These are phyloP conservation scores for Formica aserva DNA, from an alignment of 2,888 invertebrate genomes.

Conservation along the genomic window DNA sequence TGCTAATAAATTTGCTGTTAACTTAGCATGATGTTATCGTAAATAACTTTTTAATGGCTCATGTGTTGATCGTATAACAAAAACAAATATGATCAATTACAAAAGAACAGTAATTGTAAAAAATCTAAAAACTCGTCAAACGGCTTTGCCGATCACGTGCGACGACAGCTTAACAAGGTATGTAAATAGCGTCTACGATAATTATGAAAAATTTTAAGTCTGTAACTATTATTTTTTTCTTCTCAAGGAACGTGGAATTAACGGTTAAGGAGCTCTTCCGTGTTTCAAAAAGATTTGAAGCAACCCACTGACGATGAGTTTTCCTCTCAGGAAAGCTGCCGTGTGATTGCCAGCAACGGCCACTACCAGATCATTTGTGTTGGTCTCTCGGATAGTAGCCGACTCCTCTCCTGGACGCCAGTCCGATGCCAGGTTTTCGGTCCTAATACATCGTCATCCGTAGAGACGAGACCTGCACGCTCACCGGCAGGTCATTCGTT, in stretches of 20 bases:
- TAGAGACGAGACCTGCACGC: constrained; percentile 73
- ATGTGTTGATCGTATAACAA: background rate
- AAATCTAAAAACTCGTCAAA: constrained; percentile 5
- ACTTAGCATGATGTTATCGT: background rate
- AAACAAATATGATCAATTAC: background rate
- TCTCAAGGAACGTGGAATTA: background rate
- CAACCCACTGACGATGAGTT: constrained; percentile 44
- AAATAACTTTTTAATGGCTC: background rate
- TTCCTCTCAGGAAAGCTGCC: constrained; percentile 53
- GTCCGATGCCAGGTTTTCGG: constrained; percentile 20
- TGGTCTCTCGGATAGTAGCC: constrained; percentile 27
- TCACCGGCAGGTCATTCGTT: constrained; percentile 82
- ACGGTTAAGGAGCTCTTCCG: constrained; percentile 22
- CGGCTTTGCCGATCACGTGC: constrained; percentile 3
- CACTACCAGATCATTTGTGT: constrained; percentile 55
- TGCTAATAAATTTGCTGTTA: background rate
- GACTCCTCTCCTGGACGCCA: constrained; percentile 36
- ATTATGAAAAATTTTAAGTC: constrained; percentile 19
- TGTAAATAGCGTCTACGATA: constrained; percentile 23
- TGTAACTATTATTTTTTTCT: constrained; percentile 44
- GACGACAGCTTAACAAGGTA: constrained; percentile 23
- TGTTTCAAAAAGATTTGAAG: constrained; percentile 19
- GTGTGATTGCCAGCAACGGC: constrained; percentile 49
- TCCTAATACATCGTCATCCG: constrained; percentile 54
- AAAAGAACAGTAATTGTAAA: background rate